Base-by-base conservation (phyloP, 2,113 vertebrate genomes). In the Gasterosteus nipponicus region DNA sequence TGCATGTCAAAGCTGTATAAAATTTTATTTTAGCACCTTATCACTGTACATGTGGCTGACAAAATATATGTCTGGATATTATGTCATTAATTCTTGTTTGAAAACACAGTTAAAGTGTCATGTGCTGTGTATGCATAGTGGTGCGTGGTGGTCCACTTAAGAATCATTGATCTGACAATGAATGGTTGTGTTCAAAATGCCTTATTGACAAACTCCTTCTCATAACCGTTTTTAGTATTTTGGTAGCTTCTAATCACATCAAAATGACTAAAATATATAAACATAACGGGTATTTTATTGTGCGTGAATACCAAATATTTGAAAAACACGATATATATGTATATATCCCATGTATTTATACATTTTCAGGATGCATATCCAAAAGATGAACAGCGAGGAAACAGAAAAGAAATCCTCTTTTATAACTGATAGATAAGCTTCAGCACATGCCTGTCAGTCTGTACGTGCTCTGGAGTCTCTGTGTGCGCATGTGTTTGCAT, bases 11-110 rank as follows among this genome's bases (percentile, higher is more conserved):
- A 46, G 59, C 70, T 72, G 77, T 82, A 69, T 49, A 16, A 51
- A 15, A 47, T 77, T 79, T 79, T 41, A 73, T 84, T 89, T 74
- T 49, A 89, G 88, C 89, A 90, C 90, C 85, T 92, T 90, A 87
- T 80, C 46, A 42, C 41, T 35, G 47, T 77, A 65, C 26, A 62
- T n/a, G 74, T 76, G 68, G 44, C 47, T 41, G 74, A 47, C 57
- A 10, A 56, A 1, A 0, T 73, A 10, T 15, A 7, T 68, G 10
- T 82, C 77, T 75, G 64, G 22, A 76, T 64, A 18, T 75, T 39
- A 80, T 69, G 5, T 71, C 66, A 53, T 77, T 38, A 2, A 60
- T 73, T 69, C 29, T 67, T 59, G 51, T 67, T 72, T 75, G 19
- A 67, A 70, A 53, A 53, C 58, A 57, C 60, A 60, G 14, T 59